Conservation (phyloP, 2,113 vertebrate species). For the Mohoua ochrocephala region DNA sequence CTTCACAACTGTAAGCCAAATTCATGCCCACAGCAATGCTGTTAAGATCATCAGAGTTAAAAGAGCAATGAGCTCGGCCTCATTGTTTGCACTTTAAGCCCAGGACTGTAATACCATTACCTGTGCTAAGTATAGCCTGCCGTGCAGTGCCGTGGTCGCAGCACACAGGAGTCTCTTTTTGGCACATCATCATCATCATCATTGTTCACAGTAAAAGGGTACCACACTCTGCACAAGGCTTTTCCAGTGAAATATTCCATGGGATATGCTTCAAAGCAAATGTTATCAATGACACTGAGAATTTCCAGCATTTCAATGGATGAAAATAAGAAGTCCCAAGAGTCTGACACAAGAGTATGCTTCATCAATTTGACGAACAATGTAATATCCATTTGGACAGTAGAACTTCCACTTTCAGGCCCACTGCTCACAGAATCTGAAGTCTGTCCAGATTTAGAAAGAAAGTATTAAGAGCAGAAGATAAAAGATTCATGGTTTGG, state of each 20-base stretch:
- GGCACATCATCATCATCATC: background rate
- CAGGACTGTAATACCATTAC: constrained; percentile 9
- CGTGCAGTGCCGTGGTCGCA: background rate
- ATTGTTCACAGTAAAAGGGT: background rate
- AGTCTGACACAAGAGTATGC: background rate
- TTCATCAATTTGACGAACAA: background rate
- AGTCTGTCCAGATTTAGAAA: constrained; percentile 42
- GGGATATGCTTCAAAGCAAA: background rate
- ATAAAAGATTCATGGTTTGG: constrained; percentile 50
- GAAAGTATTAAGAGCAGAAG: constrained; percentile 48
- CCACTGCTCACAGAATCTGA: background rate
- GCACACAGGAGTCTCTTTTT: background rate
- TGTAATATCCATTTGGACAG: background rate
- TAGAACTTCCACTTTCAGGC: background rate
- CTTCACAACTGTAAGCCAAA: background rate
- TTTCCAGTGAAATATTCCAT: background rate
- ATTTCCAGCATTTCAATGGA: background rate
- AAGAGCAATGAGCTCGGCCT: background rate
- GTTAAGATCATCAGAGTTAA: background rate
- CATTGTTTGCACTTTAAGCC: background rate
- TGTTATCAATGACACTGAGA: background rate
- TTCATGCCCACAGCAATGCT: background rate
- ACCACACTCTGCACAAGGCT: background rate
- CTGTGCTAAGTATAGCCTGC: background rate
- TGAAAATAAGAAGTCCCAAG: background rate